phyloP scores from a whole-genome alignment of 2,113 vertebrate genomes.

The Channa maculata region DNA sequence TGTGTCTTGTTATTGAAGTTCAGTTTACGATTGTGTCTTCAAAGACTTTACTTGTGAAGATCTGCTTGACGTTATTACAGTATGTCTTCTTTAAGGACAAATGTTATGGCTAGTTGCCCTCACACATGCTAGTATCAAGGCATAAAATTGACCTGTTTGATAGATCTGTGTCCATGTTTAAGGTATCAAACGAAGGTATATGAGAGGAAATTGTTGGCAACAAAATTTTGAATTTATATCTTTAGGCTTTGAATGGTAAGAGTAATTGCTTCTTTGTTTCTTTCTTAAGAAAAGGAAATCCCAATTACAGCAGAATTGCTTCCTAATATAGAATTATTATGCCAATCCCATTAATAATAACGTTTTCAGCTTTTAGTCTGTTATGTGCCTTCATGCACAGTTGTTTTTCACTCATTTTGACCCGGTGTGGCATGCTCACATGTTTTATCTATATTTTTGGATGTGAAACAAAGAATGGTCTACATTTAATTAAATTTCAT shows the following conservation, averaged over 20 bases:
- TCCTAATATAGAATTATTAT: no score
- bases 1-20: conserved; percentile 5
- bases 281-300: no score
- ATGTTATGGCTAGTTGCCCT: background rate
- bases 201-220: conserved; percentile 1
- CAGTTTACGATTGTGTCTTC: conserved; percentile 22
- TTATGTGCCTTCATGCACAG: no score
- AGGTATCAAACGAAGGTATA: conserved; percentile 13
- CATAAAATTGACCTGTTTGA: conserved; percentile 8
- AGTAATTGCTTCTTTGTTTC: no score
- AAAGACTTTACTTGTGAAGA: conserved; percentile 14
- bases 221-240: background rate
- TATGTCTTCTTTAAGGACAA: conserved; percentile 17
- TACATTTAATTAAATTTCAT: no score
- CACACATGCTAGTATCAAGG: background rate
- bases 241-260: conserved; percentile 4
- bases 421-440: no score
- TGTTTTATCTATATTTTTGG: no score
- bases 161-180: conserved; percentile 10
- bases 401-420: no score
- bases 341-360: no score
- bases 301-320: no score
- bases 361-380: no score
- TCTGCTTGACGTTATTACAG: conserved; percentile 35
- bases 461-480: no score